Percentiles rank a stretch among this genome's conserved stretches.
phyloP scores from a whole-genome alignment of 2,888 invertebrate genomes.

The Cabera pusaria region DNA sequence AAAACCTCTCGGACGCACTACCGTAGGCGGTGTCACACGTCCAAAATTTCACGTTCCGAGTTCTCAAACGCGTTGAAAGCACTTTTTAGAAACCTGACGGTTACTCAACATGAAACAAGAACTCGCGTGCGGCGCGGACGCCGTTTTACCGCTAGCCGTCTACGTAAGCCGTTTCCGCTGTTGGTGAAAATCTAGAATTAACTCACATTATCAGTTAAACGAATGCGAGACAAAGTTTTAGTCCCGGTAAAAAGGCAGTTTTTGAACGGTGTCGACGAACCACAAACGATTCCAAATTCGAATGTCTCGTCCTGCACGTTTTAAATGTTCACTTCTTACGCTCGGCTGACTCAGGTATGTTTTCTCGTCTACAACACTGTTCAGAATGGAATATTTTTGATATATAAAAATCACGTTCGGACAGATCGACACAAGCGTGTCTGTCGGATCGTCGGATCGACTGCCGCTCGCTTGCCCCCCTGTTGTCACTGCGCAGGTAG shows the following conservation, averaged over 20 bases:
- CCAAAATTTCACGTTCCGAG: slow-evolving; percentile 47
- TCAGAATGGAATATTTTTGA: slow-evolving; percentile 56
- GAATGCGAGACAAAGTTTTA: slow-evolving; percentile 52
- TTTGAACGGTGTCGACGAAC: slow-evolving; percentile 51
- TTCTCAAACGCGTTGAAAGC: slow-evolving; percentile 55
- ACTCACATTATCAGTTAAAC: slow-evolving; percentile 68
- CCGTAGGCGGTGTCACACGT: slow-evolving; percentile 38
- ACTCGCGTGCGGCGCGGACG: slow-evolving; percentile 73
- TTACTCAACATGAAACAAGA: slow-evolving; percentile 70
- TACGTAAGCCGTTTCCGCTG: slow-evolving; percentile 79
- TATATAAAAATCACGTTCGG: slow-evolving; percentile 41
- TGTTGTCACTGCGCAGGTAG: slow-evolving; percentile 80
- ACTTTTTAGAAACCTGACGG: slow-evolving; percentile 76
- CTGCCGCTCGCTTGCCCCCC: slow-evolving; percentile 71
- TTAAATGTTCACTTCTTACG: slow-evolving; percentile 46
- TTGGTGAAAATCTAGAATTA: slow-evolving; percentile 79
- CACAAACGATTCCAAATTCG: slow-evolving; percentile 42
- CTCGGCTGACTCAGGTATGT: slow-evolving; percentile 36
- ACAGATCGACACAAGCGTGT: slow-evolving; percentile 61
- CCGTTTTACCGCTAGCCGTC: slow-evolving; percentile 79
- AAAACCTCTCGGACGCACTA: slow-evolving; percentile 44
- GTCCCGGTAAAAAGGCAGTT: slow-evolving; percentile 44
- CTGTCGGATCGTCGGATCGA: slow-evolving; percentile 68
- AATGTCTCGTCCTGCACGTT: slow-evolving; percentile 39
- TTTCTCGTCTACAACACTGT: slow-evolving; percentile 38